Base-by-base conservation (phyloP, 2,888 invertebrate species). In the Pristionchus fissidentatus region DNA sequence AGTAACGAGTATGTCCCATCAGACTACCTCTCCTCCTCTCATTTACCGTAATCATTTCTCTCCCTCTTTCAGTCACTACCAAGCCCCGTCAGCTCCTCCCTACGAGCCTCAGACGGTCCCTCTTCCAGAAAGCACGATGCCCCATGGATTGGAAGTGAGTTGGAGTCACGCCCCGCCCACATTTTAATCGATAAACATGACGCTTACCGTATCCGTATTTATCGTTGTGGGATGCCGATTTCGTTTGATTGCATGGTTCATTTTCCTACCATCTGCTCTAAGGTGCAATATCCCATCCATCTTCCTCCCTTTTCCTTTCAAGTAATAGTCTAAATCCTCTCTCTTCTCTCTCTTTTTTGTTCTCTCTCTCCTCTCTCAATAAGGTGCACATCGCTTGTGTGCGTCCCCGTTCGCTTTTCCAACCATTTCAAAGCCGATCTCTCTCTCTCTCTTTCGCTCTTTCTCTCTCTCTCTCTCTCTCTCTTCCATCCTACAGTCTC, bases 91-190 rank as follows among this genome's bases (percentile, higher is more conserved):
- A 38, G 66, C 66, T 66, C 86, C 89, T 46, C 88, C 88, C 26
- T 90, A 89, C 84, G 90, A 91, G 78, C 89, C 90, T 41, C 91
- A 91, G 81, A 88, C 89, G 22, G 90, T 91, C 19, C 90, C 90
- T 49, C 84, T 91, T 60, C 89, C 90, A 15, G 90, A 91, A 87
- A 90, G 85, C 84, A 85, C 86, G 10, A 84, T 89, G 85, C 82
- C 86, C 41, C 88, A 88, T 84, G 85, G 86, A 46, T 80, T 88
- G 83, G 87, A 87, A 86, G 89, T 88, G 79, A 83, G 88, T 84
- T 75, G n/a, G n/a, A n/a, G n/a, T n/a, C n/a, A n/a, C n/a, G n/a
- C n/a, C n/a, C n/a, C n/a, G n/a, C n/a, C n/a, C n/a, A 75, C 29
- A 32, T 60, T 66, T 41, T 35, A 15, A n/a, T 43, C 38, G 5